Conservation (phyloP, 2,888 invertebrate species). For the Drosophila basisetae region DNA sequence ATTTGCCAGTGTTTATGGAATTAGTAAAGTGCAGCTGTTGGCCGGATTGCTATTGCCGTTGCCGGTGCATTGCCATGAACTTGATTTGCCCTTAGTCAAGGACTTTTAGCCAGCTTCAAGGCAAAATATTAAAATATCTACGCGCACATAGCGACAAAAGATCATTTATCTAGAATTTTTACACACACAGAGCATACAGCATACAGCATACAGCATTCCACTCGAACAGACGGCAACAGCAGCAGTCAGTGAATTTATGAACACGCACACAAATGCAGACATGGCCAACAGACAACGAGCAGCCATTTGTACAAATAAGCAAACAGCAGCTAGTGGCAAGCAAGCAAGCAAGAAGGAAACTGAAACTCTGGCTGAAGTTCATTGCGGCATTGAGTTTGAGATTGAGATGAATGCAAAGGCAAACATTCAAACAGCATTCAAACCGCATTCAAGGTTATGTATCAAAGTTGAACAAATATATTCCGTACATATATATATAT, state of each 20-base stretch:
- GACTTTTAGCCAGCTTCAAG: slow-evolving; percentile 78
- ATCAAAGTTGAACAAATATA: slow-evolving; percentile 78
- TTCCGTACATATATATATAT: slow-evolving; percentile 15
- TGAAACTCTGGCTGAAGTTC: slow-evolving; percentile 24
- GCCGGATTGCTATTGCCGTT: slow-evolving; percentile 12
- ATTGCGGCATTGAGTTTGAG: slow-evolving; percentile 54
- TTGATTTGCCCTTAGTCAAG: slow-evolving; percentile 85
- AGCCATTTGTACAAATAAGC: slow-evolving; percentile 80
- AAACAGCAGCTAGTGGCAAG: slow-evolving; percentile 30
- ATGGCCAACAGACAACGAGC: slow-evolving; percentile 43
- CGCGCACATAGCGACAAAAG: slow-evolving; percentile 68
- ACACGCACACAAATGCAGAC: slow-evolving; percentile 69
- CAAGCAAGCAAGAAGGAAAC: not conserved
- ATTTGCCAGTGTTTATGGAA: slow-evolving; percentile 79
- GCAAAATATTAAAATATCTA: slow-evolving; percentile 78
- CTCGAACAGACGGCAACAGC: slow-evolving; percentile 11
- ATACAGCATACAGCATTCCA: slow-evolving; percentile 15
- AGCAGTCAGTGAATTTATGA: slow-evolving; percentile 80
- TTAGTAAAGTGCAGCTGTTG: slow-evolving; percentile 71
- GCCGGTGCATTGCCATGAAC: slow-evolving; percentile 70
- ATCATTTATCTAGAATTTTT: slow-evolving; percentile 74
- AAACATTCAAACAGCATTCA: slow-evolving; percentile 65
- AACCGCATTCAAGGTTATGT: slow-evolving; percentile 82
- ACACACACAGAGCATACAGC: slow-evolving; percentile 17
- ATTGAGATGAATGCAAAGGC: slow-evolving; percentile 64